Evolutionary conservation across 2,888 invertebrate genomes (phyloP).

Genomic region (Boloria euphrosyne): DNA sequence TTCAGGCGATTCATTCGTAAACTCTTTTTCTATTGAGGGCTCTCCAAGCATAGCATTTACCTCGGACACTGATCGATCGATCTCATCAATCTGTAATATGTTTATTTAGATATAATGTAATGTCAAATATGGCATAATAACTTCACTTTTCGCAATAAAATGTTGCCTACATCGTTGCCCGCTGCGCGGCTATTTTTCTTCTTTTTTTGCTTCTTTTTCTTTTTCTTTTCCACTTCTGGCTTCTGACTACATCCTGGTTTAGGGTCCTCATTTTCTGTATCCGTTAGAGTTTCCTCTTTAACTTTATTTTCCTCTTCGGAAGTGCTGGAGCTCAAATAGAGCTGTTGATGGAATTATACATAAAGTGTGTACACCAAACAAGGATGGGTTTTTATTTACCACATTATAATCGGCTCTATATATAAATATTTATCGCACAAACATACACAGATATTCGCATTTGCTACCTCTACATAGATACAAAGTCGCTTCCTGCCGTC

Average conservation of each 20-base stretch:
- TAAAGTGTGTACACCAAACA: too few relatives aligned
- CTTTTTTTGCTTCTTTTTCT: too few relatives aligned
- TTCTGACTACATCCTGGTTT: too few relatives aligned
- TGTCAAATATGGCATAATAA: neutral
- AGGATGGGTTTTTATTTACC: too few relatives aligned
- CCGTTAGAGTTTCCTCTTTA: neutral
- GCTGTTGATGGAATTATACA: conserved; percentile 4
- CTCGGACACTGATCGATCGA: conserved; percentile 56
- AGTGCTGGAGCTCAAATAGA: conserved; percentile 4
- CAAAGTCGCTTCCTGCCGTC: too few relatives aligned
- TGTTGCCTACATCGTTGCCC: too few relatives aligned
- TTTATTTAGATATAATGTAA: neutral
- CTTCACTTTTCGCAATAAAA: too few relatives aligned
- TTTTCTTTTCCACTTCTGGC: too few relatives aligned
- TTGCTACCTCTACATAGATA: neutral
- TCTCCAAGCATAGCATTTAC: conserved; percentile 58
- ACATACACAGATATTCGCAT: neutral
- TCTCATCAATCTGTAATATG: conserved; percentile 57
- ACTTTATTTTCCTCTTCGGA: conserved; percentile 3
- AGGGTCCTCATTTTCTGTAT: neutral
- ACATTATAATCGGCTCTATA: too few relatives aligned
- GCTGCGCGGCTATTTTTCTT: too few relatives aligned
- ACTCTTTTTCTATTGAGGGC: conserved; percentile 39
- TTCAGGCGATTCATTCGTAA: neutral
- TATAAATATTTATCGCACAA: neutral